Percentiles rank a stretch among this genome's conserved stretches.
These are phyloP conservation scores for Chrysomela aeneicollis DNA, from an alignment of 2,888 invertebrate genomes.

Conservation along the genomic window DNA sequence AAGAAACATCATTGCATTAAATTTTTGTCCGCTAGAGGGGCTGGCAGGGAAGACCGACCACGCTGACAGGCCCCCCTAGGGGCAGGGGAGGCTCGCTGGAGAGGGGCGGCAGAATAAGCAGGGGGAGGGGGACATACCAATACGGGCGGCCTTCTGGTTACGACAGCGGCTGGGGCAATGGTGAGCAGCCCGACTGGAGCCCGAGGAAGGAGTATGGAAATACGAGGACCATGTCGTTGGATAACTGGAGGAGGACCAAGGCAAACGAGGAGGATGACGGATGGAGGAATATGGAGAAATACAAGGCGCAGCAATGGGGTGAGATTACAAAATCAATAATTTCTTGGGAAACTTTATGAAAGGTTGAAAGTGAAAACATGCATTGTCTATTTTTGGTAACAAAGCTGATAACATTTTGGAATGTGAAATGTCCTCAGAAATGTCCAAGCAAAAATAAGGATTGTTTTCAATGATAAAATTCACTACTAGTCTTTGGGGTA, in stretches of 20 bases:
- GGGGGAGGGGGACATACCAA: conserved; percentile 56
- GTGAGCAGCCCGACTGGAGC: conserved; percentile 67
- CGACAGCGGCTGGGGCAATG: conserved; percentile 66
- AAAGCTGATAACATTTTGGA: too few species aligned
- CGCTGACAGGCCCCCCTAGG: conserved; percentile 55
- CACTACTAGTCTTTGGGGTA: too few species aligned
- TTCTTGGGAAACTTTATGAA: not conserved
- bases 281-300: conserved; percentile 53
- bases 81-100: conserved; percentile 63
- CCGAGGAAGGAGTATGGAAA: conserved; percentile 66
- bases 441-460: too few species aligned
- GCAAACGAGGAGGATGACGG: conserved; percentile 61
- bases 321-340: conserved; percentile 38
- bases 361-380: not conserved
- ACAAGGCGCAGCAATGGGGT: conserved; percentile 65
- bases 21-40: conserved; percentile 51
- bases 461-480: too few species aligned
- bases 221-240: conserved; percentile 57
- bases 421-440: too few species aligned
- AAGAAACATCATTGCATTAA: not conserved
- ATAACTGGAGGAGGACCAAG: conserved; percentile 64
- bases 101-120: conserved; percentile 55
- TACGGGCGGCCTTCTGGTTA: conserved; percentile 55
- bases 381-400: too few species aligned
- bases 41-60: conserved; percentile 62